phyloP scores from a whole-genome alignment of 2,113 vertebrate genomes.

The Hippocampus guttulatus region DNA sequence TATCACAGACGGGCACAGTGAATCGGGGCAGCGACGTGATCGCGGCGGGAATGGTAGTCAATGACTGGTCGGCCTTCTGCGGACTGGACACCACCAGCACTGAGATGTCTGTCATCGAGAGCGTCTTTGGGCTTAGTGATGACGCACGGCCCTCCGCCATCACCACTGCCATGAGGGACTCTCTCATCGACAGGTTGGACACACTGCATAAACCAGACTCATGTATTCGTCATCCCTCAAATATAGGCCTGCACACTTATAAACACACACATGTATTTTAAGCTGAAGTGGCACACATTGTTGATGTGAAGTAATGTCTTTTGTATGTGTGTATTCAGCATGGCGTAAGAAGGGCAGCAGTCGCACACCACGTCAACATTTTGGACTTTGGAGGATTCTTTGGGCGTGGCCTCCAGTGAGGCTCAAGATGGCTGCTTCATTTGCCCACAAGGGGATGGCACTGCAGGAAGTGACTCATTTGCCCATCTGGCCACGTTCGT shows the following conservation, averaged over 20 bases:
- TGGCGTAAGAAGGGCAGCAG: not conserved
- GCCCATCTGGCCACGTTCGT: too few species aligned
- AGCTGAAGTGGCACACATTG: too few species aligned
- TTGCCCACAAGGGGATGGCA: not conserved
- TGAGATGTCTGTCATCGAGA: slow-evolving; percentile 95
- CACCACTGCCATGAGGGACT: slow-evolving; percentile 92
- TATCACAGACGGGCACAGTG: slow-evolving; percentile 87
- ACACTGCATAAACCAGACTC: too few species aligned
- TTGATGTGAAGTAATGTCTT: not conserved
- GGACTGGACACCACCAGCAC: slow-evolving; percentile 97
- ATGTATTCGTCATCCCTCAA: too few species aligned
- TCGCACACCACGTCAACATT: not conserved
- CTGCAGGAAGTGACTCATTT: not conserved
- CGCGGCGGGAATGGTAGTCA: slow-evolving; percentile 92
- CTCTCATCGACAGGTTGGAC: slow-evolving; percentile 90
- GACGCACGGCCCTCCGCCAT: slow-evolving; percentile 85
- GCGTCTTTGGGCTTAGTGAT: slow-evolving; percentile 87
- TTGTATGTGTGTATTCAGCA: not conserved
- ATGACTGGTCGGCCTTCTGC: slow-evolving; percentile 97
- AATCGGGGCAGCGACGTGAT: slow-evolving; percentile 97
- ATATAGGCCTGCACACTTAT: too few species aligned
- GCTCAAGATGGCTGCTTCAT: not conserved
- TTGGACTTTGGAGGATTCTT: not conserved
- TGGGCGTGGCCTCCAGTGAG: not conserved
- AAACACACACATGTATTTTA: too few species aligned